phyloP scores from a whole-genome alignment of 30 jellyfish, hydroid and myxozoan species.

The Mastigias papua region DNA sequence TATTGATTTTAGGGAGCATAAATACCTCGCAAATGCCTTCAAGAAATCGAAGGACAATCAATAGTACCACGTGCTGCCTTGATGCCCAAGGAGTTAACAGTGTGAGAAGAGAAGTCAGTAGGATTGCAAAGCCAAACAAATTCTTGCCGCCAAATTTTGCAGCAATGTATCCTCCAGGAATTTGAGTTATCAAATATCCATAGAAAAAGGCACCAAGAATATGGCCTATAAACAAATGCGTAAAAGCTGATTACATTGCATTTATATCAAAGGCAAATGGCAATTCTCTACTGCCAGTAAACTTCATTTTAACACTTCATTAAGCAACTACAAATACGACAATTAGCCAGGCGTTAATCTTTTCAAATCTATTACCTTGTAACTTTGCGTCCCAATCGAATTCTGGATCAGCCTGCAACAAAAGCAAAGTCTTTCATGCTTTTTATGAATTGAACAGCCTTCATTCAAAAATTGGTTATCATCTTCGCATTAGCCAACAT shows the following conservation, averaged over 20 bases:
- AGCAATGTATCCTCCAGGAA: slow-evolving; percentile 98
- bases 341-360: background rate
- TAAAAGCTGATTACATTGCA: background rate
- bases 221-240: slow-evolving; percentile 72
- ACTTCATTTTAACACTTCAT: background rate
- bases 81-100: slow-evolving; percentile 92
- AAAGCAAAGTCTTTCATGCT: background rate
- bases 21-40: slow-evolving; percentile 98
- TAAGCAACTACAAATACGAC: background rate
- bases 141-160: slow-evolving; percentile 97
- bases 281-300: background rate
- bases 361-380: slow-evolving; percentile 73
- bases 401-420: slow-evolving; percentile 87
- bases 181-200: slow-evolving; percentile 95
- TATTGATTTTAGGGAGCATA: background rate
- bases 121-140: slow-evolving; percentile 84
- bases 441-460: too few species aligned
- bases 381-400: slow-evolving; percentile 89
- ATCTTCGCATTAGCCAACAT: too few species aligned
- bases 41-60: slow-evolving; percentile 76
- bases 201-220: slow-evolving; percentile 90
- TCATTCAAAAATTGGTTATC: too few species aligned
- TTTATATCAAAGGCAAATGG: background rate
- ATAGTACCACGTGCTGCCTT: slow-evolving; percentile 74
- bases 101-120: slow-evolving; percentile 83